phyloP scores from a whole-genome alignment of 2,113 vertebrate genomes.

The Paratilapia polleni region DNA sequence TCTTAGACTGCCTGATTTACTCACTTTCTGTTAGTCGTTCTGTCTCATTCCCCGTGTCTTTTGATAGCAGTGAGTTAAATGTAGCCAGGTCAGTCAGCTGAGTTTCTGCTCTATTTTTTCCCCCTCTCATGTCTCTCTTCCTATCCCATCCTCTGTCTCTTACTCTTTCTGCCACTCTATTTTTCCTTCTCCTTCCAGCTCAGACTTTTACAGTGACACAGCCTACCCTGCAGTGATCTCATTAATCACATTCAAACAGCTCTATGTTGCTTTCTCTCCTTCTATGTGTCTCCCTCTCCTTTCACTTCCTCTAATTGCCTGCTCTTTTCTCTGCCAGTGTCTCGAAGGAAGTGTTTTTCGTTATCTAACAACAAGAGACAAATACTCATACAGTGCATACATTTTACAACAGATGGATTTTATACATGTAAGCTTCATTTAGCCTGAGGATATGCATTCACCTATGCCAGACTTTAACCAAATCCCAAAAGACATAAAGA shows the following conservation, averaged over 20 bases:
- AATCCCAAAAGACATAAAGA: conserved; percentile 37
- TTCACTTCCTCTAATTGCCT: conserved; percentile 68
- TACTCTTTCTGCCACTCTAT: conserved; percentile 32
- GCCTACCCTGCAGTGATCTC: conserved; percentile 79
- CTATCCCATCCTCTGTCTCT: conserved; percentile 17
- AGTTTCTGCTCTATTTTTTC: conserved; percentile 38
- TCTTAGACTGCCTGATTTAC: conserved; percentile 32
- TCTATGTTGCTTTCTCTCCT: conserved; percentile 52
- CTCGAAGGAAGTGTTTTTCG: conserved; percentile 70
- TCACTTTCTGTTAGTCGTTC: conserved; percentile 13
- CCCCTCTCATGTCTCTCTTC: not conserved
- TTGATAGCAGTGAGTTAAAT: conserved; percentile 47
- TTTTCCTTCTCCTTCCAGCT: conserved; percentile 39
- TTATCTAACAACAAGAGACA: conserved; percentile 71
- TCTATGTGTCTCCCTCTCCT: conserved; percentile 50
- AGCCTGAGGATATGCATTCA: conserved; percentile 9
- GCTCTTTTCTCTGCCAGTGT: conserved; percentile 73
- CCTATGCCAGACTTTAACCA: not conserved
- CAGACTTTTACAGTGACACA: conserved; percentile 71
- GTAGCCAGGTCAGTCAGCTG: conserved; percentile 28
- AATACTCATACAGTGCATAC: conserved; percentile 54
- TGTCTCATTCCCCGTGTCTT: conserved; percentile 16
- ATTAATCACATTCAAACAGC: conserved; percentile 80
- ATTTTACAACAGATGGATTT: conserved; percentile 55
- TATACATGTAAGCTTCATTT: conserved; percentile 46